Base-by-base conservation (phyloP, 2,888 invertebrate genomes). In the Cephus runcator region DNA sequence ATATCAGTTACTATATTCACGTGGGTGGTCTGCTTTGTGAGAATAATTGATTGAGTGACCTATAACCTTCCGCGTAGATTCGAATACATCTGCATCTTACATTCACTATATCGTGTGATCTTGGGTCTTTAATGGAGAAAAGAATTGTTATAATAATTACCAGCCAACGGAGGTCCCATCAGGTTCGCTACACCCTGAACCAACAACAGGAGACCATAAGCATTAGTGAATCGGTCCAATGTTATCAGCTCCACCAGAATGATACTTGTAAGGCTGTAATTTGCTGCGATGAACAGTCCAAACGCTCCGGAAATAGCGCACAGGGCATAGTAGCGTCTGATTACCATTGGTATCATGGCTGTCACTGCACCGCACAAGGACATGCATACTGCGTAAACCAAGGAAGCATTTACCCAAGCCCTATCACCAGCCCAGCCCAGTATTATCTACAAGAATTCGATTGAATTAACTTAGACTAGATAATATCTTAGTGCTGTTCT, bases 161-260 rank as follows among this genome's bases (percentile, higher is more conserved):
- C 98, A 87, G 96, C 98, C 34, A 98, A 89, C 1, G 98, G 97
- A 36, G 98, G 98, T 75, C 98, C 98, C 82, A 97, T 92, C 30
- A 98, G 93, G 91, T 98, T 98, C 2, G 97, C 97, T 56, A 98
- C 92, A 3, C 98, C 98, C 91, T 98, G 98, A 34, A 97, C 96
- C 75, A 98, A 93, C 88, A 98, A 93, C 86, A 98, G 92, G 85
- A 98, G 92, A 0, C 98, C 98, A 89, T 98, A 98, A 6, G 98
- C 98, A 89, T 96, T 97, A 74, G 98, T 97, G 90, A 98, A 97
- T 87, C 96, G 94, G 91, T 97, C 97, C 84, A 98, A 91, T n/a
- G 97, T 96, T 83, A 98, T 96, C 83, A 97, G 94, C 89, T 98
- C 96, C 79, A 98, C 97, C 79, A 98, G 93, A 82, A 98, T 97